phyloP scores from a whole-genome alignment of 2,888 invertebrate species.

The Phasia obesa region DNA sequence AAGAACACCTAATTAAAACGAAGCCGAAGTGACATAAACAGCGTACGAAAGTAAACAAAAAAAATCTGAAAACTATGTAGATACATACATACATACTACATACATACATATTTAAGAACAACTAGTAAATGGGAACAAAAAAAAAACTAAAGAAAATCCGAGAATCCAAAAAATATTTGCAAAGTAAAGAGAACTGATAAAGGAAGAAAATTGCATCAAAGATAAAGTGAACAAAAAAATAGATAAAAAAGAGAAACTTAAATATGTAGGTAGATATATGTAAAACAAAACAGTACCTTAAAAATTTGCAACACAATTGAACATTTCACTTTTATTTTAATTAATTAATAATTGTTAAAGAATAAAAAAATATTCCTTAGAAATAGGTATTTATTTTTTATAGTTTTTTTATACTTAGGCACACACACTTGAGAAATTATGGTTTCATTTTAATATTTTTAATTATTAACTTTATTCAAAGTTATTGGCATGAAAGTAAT shows the following conservation, averaged over 20 bases:
- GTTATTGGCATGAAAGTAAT: conserved; percentile 42
- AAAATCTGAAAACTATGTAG: neutral
- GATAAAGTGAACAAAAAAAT: conserved; percentile 4
- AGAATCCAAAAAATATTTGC: conserved; percentile 25
- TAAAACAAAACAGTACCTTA: neutral
- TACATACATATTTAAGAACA: conserved; percentile 30
- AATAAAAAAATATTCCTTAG: neutral
- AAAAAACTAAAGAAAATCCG: neutral
- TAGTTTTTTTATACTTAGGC: neutral
- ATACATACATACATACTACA: too few relatives aligned
- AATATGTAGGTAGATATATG: neutral
- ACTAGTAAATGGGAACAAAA: conserved; percentile 21
- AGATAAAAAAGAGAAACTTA: neutral
- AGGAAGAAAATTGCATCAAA: conserved; percentile 23
- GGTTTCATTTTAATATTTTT: neutral
- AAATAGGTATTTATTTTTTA: too few relatives aligned
- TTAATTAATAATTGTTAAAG: neutral
- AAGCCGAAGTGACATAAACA: conserved; percentile 55
- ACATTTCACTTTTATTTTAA: conserved; percentile 10
- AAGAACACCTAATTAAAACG: conserved; percentile 51
- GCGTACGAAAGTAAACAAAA: conserved; percentile 11
- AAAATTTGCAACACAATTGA: neutral
- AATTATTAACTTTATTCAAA: conserved; percentile 45
- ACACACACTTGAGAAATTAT: conserved; percentile 9
- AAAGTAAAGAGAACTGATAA: conserved; percentile 25